Base-by-base conservation (phyloP, 2,797 vertebrate genomes). In the Neopelma chrysocephalum region DNA sequence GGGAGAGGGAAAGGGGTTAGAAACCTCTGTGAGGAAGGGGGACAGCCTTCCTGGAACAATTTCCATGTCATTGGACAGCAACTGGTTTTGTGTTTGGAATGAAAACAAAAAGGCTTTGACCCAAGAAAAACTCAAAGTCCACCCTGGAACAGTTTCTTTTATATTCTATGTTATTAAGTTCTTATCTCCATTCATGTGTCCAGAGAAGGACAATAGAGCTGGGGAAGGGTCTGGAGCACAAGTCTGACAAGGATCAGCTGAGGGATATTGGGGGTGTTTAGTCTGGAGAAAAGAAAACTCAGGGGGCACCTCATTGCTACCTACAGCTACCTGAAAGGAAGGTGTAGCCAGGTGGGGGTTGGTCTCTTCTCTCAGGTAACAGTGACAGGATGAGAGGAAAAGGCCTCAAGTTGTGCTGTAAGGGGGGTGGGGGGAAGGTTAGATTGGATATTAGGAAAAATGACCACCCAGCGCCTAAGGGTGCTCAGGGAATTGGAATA, bases 281-380 rank as follows among this genome's bases (percentile, higher is more conserved):
- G 10, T 18, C 0, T 71, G 45, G 7, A 6, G 21, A 23, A 71
- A 2, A 32, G n/a, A 15, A 71, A 31, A 31, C n/a, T 58, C 38
- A 51, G 20, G n/a, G 2, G n/a, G 8, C 1, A 19, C 11, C 2
- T 71, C n/a, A n/a, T 40, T 0, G 1, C 1, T 22, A 20, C 31
- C 38, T 8, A 19, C n/a, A 71, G 11, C n/a, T 40, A 21, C 43
- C 72, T 45, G 58, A 23, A 22, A 45, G 5, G 14, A 51, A 29
- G 1, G 2, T 10, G n/a, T 9, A 51, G 25, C 38, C 45, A 47
- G 6, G 8, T 34, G 12, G 9, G 29, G 8, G 1, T 26, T 25
- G 15, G 65, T 31, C 12, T 78, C 20, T 45, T 10, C 65, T 53
- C 17, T 51, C n/a, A 40, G 4, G 58, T 14, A 45, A 22, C 43